Percentiles rank a stretch among this genome's conserved stretches.
Conservation (phyloP, 2,113 vertebrate species). For the Corvus hawaiiensis region DNA sequence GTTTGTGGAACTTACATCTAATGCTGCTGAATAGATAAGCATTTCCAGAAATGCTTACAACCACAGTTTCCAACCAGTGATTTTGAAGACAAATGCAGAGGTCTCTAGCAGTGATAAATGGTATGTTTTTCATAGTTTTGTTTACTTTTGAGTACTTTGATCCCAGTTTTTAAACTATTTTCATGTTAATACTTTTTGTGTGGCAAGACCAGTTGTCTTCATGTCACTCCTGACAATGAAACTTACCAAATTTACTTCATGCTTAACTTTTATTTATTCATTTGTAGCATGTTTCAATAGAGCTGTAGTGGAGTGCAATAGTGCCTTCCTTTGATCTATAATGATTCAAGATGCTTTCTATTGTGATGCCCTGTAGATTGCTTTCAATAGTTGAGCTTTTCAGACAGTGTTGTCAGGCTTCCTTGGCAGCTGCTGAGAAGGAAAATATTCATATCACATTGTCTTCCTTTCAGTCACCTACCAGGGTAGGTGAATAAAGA, state of each 20-base stretch:
- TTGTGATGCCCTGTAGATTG: neutral
- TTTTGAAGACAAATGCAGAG: neutral
- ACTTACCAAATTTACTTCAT: neutral
- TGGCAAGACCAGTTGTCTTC: neutral
- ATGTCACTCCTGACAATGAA: neutral
- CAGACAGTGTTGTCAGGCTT: neutral
- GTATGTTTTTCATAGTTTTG: neutral
- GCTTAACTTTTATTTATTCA: neutral
- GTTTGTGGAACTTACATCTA: neutral
- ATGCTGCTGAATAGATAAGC: neutral
- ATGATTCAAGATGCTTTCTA: neutral
- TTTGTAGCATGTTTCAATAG: neutral
- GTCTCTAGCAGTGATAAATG: neutral
- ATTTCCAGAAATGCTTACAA: neutral
- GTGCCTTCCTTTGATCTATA: neutral
- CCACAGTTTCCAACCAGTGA: neutral
- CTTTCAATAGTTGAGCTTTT: neutral
- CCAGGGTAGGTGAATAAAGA: neutral
- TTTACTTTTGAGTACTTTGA: neutral
- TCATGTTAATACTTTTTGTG: neutral
- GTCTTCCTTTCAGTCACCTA: neutral
- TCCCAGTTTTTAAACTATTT: neutral
- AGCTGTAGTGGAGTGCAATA: neutral
- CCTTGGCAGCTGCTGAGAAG: neutral
- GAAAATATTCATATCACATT: neutral